Evolutionary conservation across 2,888 invertebrate genomes (phyloP).

Genomic region (Polylopha cassiicola): DNA sequence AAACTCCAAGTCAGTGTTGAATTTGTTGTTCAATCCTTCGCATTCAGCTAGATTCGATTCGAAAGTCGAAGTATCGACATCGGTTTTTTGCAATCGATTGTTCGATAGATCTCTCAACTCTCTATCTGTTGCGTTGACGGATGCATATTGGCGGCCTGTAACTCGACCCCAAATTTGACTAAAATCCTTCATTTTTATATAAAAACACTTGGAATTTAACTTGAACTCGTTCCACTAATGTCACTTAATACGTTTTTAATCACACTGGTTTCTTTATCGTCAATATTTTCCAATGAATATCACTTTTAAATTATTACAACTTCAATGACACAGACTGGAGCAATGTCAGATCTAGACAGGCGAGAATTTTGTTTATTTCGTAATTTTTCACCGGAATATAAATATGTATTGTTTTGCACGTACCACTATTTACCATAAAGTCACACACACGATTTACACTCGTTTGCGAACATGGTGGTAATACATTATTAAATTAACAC

Average conservation of each 20-base stretch:
- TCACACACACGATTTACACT: slow-evolving; percentile 10
- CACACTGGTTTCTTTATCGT: slow-evolving; percentile 24
- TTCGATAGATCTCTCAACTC: slow-evolving; percentile 54
- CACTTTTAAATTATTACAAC: background rate
- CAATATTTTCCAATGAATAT: slow-evolving; percentile 19
- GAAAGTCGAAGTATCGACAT: slow-evolving; percentile 46
- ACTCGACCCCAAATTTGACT: slow-evolving; percentile 76
- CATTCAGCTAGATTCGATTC: slow-evolving; percentile 59
- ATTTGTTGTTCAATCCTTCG: slow-evolving; percentile 56
- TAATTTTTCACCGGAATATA: slow-evolving; percentile 4
- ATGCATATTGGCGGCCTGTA: slow-evolving; percentile 74
- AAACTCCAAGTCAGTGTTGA: slow-evolving; percentile 55
- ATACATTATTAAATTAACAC: too few species aligned
- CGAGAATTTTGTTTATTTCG: background rate
- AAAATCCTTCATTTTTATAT: slow-evolving; percentile 79
- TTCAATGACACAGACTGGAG: slow-evolving; percentile 9
- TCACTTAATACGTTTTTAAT: slow-evolving; percentile 34
- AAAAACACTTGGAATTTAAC: slow-evolving; percentile 9
- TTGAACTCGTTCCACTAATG: slow-evolving; percentile 15
- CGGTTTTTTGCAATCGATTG: slow-evolving; percentile 48
- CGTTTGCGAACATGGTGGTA: slow-evolving; percentile 22
- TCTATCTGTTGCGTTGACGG: slow-evolving; percentile 61
- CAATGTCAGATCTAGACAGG: slow-evolving; percentile 18
- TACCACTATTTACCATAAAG: slow-evolving; percentile 14
- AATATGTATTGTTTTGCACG: slow-evolving; percentile 10